Evolutionary conservation across 2,797 vertebrate species (phyloP).

Genomic region (Ceryle rudis): DNA sequence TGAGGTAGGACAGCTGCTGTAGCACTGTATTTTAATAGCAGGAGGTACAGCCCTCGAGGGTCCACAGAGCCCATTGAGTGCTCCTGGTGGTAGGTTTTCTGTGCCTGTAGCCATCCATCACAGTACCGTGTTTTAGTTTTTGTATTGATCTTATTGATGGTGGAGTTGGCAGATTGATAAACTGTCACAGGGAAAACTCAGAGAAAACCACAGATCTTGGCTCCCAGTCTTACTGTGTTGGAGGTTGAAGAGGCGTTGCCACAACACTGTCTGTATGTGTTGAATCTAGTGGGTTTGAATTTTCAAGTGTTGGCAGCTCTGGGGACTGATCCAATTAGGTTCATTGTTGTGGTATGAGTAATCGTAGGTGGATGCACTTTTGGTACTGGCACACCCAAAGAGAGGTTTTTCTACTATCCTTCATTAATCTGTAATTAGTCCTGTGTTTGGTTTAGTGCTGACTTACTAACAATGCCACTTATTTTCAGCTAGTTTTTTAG

Average conservation of each 20-base stretch:
- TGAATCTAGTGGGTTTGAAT: background rate
- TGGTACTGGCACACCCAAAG: background rate
- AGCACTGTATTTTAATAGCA: background rate
- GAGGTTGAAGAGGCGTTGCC: background rate
- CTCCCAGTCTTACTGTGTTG: background rate
- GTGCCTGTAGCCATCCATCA: background rate
- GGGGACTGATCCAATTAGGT: background rate
- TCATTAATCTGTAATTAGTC: background rate
- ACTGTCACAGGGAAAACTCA: background rate
- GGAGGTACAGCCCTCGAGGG: background rate
- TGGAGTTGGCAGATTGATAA: background rate
- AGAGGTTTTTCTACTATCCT: background rate
- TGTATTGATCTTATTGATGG: background rate
- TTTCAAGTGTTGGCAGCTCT: background rate
- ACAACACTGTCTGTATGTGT: background rate
- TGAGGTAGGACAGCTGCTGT: background rate
- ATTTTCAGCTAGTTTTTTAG: background rate
- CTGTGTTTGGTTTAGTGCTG: background rate
- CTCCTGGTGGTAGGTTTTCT: background rate
- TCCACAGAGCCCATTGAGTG: background rate
- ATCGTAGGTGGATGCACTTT: background rate
- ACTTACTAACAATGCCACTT: background rate
- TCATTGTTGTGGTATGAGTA: background rate
- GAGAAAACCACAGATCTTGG: fast-evolving
- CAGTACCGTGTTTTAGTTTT: background rate